phyloP scores from a whole-genome alignment of 2,797 vertebrate genomes.

The Manis javanica region DNA sequence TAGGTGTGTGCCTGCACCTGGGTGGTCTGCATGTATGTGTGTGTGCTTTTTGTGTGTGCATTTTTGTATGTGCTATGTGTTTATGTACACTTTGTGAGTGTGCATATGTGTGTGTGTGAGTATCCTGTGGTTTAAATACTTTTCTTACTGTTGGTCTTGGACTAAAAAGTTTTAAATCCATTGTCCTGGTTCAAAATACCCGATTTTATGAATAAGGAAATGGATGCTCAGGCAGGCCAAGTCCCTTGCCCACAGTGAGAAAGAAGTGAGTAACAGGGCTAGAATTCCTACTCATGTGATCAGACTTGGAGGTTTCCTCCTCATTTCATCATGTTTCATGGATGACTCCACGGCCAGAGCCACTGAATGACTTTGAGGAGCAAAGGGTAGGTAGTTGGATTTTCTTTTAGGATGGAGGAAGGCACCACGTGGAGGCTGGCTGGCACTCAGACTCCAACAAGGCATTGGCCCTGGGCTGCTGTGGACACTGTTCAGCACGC shows the following conservation, averaged over 20 bases:
- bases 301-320: not conserved
- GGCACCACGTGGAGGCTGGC: not conserved
- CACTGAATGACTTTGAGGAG: not conserved
- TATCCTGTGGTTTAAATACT: not conserved
- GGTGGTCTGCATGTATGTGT: not conserved
- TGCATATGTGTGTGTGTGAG: too few relatives aligned
- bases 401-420: conserved; percentile 52
- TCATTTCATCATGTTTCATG: not conserved
- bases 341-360: not conserved
- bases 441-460: too few relatives aligned
- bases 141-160: not conserved
- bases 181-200: not conserved
- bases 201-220: not conserved
- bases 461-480: not conserved
- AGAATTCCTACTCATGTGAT: not conserved
- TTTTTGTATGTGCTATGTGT: not conserved
- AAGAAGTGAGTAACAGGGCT: not conserved
- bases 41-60: not conserved
- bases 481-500: not conserved
- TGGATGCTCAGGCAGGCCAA: not conserved
- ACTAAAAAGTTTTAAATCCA: conserved; percentile 2
- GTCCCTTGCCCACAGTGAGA: not conserved
- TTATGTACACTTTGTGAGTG: not conserved
- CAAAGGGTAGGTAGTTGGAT: not conserved
- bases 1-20: not conserved